phyloP scores from a whole-genome alignment of 1,140 invertebrate species.

The Drosophila arawakana region DNA sequence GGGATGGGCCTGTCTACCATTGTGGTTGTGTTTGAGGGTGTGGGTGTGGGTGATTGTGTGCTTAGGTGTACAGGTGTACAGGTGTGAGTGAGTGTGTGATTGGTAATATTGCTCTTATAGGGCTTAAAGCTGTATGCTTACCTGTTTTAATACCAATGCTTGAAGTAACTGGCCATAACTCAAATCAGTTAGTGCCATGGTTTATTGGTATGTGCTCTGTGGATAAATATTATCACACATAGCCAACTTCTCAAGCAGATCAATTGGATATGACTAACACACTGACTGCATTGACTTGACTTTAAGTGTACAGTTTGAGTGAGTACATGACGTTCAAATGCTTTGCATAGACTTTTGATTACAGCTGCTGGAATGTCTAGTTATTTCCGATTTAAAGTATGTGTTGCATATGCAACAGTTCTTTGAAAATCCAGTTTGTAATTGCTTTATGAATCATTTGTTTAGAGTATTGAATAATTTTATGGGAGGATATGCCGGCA shows the following conservation, averaged over 20 bases:
- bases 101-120: conserved; percentile 28
- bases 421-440: no score
- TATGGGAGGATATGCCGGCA: no score
- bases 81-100: neutral
- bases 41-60: neutral
- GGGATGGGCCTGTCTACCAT: conserved; percentile 29
- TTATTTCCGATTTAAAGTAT: no score
- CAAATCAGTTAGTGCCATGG: conserved; percentile 12
- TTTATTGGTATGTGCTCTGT: conserved; percentile 27
- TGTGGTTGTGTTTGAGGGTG: conserved; percentile 14
- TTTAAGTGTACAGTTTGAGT: neutral
- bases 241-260: neutral
- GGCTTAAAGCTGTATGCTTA: conserved; percentile 30
- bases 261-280: neutral
- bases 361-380: no score
- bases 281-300: neutral
- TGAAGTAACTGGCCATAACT: conserved; percentile 13
- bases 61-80: neutral
- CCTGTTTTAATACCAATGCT: conserved; percentile 41
- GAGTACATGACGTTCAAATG: no score
- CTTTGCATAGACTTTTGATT: no score
- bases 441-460: no score
- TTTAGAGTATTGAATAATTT: no score
- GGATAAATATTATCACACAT: conserved; percentile 30
- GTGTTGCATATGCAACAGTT: no score